Base-by-base conservation (phyloP, 2,797 vertebrate species). In the Eutrigla gurnardus region DNA sequence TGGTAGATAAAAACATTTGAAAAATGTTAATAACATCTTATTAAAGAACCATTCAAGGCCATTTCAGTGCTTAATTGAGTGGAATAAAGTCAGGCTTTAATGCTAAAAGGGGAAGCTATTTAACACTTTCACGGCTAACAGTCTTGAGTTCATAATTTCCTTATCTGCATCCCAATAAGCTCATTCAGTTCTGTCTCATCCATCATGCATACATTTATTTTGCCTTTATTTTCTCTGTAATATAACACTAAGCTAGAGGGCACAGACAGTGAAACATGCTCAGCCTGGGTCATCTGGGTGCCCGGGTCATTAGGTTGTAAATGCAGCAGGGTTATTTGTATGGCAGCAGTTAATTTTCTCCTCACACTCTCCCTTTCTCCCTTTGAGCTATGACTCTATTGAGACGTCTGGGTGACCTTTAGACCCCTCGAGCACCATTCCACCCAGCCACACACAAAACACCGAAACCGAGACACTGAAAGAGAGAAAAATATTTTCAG, bases 311-410 rank as follows among this genome's bases (percentile, higher is more conserved):
- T 79, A 63, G 42, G 53, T 85, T 84, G 87, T 14, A 70, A 79
- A 84, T 61, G 68, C 63, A 59, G 40, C 36, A 46, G 61, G 62
- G 68, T 78, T 79, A 87, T 81, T 82, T 84, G 81, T 78, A 74
- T 78, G 77, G 82, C 75, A 55, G 73, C 82, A 42, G 50, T 75
- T 77, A 54, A 35, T 72, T 81, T 80, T 77, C 78, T 71, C 54
- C 65, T 75, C 75, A 75, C 68, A 64, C 71, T 70, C 58, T 52
- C 45, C 9, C 59, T 70, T 50, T 47, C 69, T 72, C 53, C 53
- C 68, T 70, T 81, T 81, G 66, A 82, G 73, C 61, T 35, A 8
- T 14, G 37, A 59, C 65, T 60, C 73, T 47, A 86, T 82, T 84
- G 87, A 84, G 78, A 72, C 35, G 58, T 80, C 66, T 39, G 50